Evolutionary conservation across 2,113 vertebrate genomes (phyloP), one percentile per base, ranked within the genome.

Genomic region (Anthoscopus minutus): DNA sequence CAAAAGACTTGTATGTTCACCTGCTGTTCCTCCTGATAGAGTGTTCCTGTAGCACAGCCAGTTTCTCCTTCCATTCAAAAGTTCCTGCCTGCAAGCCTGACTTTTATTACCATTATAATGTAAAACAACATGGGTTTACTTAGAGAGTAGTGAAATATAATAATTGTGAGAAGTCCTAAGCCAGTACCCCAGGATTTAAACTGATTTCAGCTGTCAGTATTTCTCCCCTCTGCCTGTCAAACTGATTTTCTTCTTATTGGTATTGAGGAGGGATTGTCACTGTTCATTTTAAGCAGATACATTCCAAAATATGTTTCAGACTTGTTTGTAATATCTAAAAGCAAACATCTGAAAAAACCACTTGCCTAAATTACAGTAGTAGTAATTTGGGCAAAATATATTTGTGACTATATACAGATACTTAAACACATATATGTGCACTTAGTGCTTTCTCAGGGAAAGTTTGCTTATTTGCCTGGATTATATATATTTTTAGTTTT

Each of bases 331-430:
- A 20, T 42, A 12, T 19, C 15, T 51, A 40, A 70, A 18, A 84
- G 20, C 0, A 0, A 72, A 5, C 10, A 40, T 31, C n/a, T 73
- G 7, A 53, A 76, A n/a, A 69, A 78, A 18, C 7, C 11, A 8
- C 20, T 86, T 54, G 25, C 38, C n/a, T 56, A n/a, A 33, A 8
- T 64, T 47, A 30, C 48, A 60, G 1, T 28, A 64, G 7, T 38
- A 42, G 27, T 54, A 10, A 24, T 60, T 72, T 88, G 67, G 37
- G 27, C 10, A 61, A 73, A 60, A 53, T n/a, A 20, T 6, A 11
- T 60, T 50, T 76, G 24, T 69, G 19, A 48, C 6, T 35, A 21
- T 37, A 20, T 16, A 11, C 2, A 44, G 6, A 56, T 18, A 33
- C 2, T 33, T 7, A 10, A 3, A 25, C 1, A 5, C 3, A 13